phyloP scores from a whole-genome alignment of 2,888 invertebrate species.

The Hirtodrosophila alboralis region DNA sequence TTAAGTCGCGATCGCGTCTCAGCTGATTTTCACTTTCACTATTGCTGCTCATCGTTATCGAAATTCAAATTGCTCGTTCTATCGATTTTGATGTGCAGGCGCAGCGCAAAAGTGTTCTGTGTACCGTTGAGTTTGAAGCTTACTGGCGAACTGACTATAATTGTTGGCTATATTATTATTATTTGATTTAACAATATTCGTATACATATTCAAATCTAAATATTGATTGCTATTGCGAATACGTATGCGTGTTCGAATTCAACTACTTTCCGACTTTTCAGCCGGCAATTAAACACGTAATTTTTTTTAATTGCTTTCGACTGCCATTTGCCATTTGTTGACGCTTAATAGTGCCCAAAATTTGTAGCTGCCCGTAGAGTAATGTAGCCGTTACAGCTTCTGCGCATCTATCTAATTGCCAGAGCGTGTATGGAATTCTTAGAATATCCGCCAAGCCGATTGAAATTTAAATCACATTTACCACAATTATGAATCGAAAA shows the following conservation, averaged over 20 bases:
- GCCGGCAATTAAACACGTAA: conserved; percentile 54
- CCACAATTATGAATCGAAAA: conserved; percentile 30
- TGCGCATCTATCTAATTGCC: conserved; percentile 61
- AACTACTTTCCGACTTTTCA: conserved; percentile 14
- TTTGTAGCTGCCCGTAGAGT: conserved; percentile 31
- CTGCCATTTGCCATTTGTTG: conserved; percentile 39
- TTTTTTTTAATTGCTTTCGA: conserved; percentile 59
- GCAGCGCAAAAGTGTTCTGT: conserved; percentile 19
- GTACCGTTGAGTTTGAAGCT: conserved; percentile 56
- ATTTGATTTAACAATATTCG: conserved; percentile 19
- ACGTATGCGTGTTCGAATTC: conserved; percentile 7
- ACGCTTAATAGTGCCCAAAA: conserved; percentile 71
- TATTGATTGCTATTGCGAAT: conserved; percentile 49
- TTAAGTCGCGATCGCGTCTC: conserved; percentile 66
- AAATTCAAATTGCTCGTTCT: conserved; percentile 2
- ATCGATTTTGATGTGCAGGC: conserved; percentile 28
- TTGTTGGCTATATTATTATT: conserved; percentile 4
- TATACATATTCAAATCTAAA: conserved; percentile 34
- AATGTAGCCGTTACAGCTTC: conserved; percentile 53
- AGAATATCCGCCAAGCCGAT: background rate
- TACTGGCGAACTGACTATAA: conserved; percentile 49
- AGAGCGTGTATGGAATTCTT: conserved; percentile 54
- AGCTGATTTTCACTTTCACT: conserved; percentile 54
- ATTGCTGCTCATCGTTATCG: conserved; percentile 35
- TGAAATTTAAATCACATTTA: conserved; percentile 15